These are phyloP conservation scores for Achatina immaculata DNA, from an alignment of 1,140 invertebrate species.

Conservation along the genomic window DNA sequence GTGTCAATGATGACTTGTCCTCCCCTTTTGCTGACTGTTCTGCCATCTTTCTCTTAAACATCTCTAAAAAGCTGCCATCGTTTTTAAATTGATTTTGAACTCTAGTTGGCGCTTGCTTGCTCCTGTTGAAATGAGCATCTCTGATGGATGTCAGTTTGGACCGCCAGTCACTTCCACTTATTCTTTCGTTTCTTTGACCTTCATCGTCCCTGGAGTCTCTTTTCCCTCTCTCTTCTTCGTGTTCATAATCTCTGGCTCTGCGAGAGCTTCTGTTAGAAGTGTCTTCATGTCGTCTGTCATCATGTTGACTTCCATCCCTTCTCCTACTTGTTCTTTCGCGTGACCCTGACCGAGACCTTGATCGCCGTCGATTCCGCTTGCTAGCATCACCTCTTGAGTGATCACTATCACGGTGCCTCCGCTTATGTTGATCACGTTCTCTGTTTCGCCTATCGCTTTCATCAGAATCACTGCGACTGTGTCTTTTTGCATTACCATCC, in stretches of 20 bases:
- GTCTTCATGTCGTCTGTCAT: background rate
- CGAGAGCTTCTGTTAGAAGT: background rate
- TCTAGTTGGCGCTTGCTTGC: conserved; percentile 1
- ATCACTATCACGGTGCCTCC: background rate
- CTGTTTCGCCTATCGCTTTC: background rate
- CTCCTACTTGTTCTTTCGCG: background rate
- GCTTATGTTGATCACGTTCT: background rate
- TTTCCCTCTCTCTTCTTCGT: background rate
- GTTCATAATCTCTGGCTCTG: background rate
- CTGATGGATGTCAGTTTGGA: conserved; percentile 18
- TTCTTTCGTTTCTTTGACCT: background rate
- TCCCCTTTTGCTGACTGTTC: conserved; percentile 50
- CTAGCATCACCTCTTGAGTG: background rate
- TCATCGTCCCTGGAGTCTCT: background rate
- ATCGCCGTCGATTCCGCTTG: background rate
- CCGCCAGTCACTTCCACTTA: conserved; percentile 9
- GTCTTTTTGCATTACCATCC: background rate
- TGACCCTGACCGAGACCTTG: conserved; percentile 30
- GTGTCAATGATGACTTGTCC: background rate
- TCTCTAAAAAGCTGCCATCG: conserved; percentile 53
- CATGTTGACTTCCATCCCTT: background rate
- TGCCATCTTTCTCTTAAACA: conserved; percentile 49
- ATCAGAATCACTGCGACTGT: background rate
- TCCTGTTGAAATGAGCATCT: conserved; percentile 27
- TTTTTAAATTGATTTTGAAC: conserved; percentile 46